Evolutionary conservation across 2,113 vertebrate genomes (phyloP), one percentile per base, ranked within the genome.

Genomic region (Nesoenas mayeri): DNA sequence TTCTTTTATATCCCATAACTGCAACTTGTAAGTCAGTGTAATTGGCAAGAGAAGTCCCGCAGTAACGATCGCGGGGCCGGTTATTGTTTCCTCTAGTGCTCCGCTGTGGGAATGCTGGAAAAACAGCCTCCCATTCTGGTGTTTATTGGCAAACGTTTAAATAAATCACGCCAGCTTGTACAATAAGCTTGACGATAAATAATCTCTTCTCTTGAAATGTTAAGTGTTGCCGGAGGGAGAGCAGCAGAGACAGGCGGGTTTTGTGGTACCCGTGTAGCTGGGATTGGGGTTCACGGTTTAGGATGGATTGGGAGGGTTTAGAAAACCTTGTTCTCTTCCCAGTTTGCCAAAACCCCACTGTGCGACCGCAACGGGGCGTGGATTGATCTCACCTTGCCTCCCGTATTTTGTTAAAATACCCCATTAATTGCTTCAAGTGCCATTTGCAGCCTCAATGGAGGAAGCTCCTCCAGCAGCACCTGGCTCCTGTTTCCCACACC

Each of bases 41-140:
- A 97, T 95, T 96, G 97, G 96, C 97, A 97, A 93, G 92, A 94
- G 87, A 34, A 65, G 91, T 96, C 97, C 95, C 94, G 3, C 92
- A 93, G 94, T 71, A 94, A 72, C 93, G 48, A 96, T 96, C 95
- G 47, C 48, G 2, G 79, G 48, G 92, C 57, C 88, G 47, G 79
- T 96, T 96, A 94, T 92, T 93, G 93, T 94, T 97, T 96, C 95
- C 89, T 95, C 58, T 87, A 91, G 85, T 94, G 36, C 93, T 96
- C 94, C 89, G 10, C 96, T 94, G 96, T 88, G 88, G 90, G 93
- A 91, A 83, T 22, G 89, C 67, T 91, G 91, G 82, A 93, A 84
- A 94, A 94, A 66, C 87, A 87, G 87, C 83, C 85, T 96, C 95
- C 77, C 73, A 4, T 78, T 81, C 91, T 73, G 77, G 66, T 81